Evolutionary conservation across 2,113 vertebrate species (phyloP).

Genomic region (Podocnemis expansa): DNA sequence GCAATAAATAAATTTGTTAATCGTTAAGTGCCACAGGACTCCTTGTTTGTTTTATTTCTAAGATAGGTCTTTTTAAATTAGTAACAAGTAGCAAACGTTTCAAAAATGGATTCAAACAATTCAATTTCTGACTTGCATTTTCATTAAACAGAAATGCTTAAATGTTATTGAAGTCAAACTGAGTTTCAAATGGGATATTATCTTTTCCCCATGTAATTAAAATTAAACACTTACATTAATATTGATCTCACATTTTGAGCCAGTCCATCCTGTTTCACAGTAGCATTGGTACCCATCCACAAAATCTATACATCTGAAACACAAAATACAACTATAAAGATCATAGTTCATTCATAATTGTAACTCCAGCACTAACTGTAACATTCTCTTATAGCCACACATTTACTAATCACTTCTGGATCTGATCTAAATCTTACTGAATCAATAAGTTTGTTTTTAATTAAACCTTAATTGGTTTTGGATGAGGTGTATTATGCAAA

Average conservation of each 20-base stretch:
- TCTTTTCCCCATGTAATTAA: not conserved
- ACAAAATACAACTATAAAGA: constrained; percentile 18
- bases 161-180: not conserved
- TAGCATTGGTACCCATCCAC: constrained; percentile 75
- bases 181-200: not conserved
- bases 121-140: not conserved
- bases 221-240: constrained; percentile 80
- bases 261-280: constrained; percentile 82
- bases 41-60: too few relatives aligned
- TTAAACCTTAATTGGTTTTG: not conserved
- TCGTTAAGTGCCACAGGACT: too few relatives aligned
- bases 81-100: not conserved
- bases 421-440: not conserved
- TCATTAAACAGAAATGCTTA: not conserved
- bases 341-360: not conserved
- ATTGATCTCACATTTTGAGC: constrained; percentile 81
- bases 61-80: not conserved
- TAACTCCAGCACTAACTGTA: not conserved
- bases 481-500: not conserved
- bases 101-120: not conserved
- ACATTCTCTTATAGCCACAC: not conserved
- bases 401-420: not conserved
- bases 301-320: constrained; percentile 82
- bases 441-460: not conserved
- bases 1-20: too few relatives aligned